Conservation (phyloP, 2,797 vertebrate species). For the Tinamus major region DNA sequence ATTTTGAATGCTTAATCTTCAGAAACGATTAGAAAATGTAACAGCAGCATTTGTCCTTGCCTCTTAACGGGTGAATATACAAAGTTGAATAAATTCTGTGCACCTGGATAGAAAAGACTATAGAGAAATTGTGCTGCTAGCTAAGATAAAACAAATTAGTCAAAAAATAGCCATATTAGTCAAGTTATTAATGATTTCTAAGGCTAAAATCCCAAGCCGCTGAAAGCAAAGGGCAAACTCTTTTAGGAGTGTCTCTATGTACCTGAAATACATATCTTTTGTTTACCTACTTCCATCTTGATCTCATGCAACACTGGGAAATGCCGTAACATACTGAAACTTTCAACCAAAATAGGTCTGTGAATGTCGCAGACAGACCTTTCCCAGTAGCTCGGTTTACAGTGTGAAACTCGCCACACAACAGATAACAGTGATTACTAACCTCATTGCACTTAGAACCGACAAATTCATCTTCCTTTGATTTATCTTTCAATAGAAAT, state of each 20-base stretch:
- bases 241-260: not conserved
- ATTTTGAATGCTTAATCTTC: not conserved
- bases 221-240: not conserved
- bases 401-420: not conserved
- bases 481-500: not conserved
- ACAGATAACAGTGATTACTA: not conserved
- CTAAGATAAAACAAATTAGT: not conserved
- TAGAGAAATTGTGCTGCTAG: not conserved
- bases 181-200: not conserved
- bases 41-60: not conserved
- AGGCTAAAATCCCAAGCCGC: not conserved
- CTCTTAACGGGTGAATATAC: not conserved
- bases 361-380: rapidly evolving
- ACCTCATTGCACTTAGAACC: not conserved
- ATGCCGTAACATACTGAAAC: not conserved
- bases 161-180: not conserved
- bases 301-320: not conserved
- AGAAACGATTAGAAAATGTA: not conserved
- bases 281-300: not conserved
- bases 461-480: not conserved
- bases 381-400: not conserved
- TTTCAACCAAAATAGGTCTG: not conserved
- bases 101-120: constrained; percentile 1
- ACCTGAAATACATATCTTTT: not conserved
- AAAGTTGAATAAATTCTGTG: not conserved